These are phyloP conservation scores for Punctoribates punctum DNA, from an alignment of 2,888 invertebrate species.

Conservation along the genomic window DNA sequence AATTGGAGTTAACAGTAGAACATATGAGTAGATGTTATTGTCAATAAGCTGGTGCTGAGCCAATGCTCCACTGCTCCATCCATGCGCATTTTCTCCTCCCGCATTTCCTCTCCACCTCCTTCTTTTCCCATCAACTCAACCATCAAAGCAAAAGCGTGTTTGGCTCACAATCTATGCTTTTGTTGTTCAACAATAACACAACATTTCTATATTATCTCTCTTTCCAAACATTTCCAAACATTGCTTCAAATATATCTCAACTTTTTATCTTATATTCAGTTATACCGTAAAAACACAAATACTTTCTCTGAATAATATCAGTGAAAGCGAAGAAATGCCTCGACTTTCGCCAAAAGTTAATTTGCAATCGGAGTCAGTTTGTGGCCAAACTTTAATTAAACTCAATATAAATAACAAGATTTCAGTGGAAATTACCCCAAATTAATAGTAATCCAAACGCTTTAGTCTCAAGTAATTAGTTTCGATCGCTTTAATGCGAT, in stretches of 20 bases:
- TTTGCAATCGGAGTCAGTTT: not conserved
- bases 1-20: constrained; percentile 24
- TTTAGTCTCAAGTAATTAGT: constrained; percentile 19
- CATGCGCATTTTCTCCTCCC: constrained; percentile 35
- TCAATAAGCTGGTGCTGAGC: constrained; percentile 8
- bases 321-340: not conserved
- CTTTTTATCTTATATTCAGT: constrained; percentile 23
- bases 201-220: constrained; percentile 31
- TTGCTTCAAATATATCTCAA: constrained; percentile 11
- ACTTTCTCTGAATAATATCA: not conserved
- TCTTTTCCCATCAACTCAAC: constrained; percentile 37
- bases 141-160: constrained; percentile 29
- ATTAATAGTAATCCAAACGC: not conserved
- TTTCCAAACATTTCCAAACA: constrained; percentile 15
- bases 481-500: not conserved
- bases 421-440: not conserved
- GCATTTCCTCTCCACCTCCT: constrained; percentile 37
- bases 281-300: not conserved
- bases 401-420: not conserved
- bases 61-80: constrained; percentile 23
- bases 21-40: constrained; percentile 33
- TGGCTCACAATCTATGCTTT: constrained; percentile 29
- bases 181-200: constrained; percentile 35
- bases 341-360: not conserved
- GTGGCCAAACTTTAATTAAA: not conserved